phyloP scores from a whole-genome alignment of 2,797 vertebrate genomes.

The Ptychadena robeensis region DNA sequence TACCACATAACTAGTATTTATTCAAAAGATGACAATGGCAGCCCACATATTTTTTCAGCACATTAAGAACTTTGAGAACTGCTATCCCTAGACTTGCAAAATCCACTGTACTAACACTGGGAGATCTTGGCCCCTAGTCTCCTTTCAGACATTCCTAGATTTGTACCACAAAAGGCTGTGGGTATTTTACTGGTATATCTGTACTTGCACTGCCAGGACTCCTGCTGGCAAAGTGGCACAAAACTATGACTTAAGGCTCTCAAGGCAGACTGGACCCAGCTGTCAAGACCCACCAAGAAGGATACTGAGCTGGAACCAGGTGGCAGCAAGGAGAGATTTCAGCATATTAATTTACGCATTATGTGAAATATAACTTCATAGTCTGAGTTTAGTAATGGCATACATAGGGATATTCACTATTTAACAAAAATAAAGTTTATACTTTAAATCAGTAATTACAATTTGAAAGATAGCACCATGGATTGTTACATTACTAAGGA shows the following conservation, averaged over 20 bases:
- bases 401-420: neutral
- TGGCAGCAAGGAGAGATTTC: neutral
- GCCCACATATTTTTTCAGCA: neutral
- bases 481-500: neutral
- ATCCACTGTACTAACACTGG: neutral
- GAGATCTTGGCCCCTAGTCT: conserved; percentile 36
- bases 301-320: conserved; percentile 12
- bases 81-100: too few species aligned
- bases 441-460: neutral
- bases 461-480: neutral
- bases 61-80: neutral
- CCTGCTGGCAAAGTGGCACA: conserved; percentile 35
- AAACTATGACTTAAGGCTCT: neutral
- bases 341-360: neutral
- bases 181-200: conserved; percentile 7
- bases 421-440: neutral
- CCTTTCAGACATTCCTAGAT: conserved; percentile 19
- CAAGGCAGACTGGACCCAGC: conserved; percentile 26
- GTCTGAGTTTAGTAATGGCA: neutral
- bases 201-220: conserved; percentile 15
- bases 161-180: conserved; percentile 9
- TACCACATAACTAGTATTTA: neutral
- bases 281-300: conserved; percentile 42
- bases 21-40: neutral
- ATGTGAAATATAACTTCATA: neutral